Conservation (phyloP, 2,888 invertebrate genomes). For the Drosophila paracracens region DNA sequence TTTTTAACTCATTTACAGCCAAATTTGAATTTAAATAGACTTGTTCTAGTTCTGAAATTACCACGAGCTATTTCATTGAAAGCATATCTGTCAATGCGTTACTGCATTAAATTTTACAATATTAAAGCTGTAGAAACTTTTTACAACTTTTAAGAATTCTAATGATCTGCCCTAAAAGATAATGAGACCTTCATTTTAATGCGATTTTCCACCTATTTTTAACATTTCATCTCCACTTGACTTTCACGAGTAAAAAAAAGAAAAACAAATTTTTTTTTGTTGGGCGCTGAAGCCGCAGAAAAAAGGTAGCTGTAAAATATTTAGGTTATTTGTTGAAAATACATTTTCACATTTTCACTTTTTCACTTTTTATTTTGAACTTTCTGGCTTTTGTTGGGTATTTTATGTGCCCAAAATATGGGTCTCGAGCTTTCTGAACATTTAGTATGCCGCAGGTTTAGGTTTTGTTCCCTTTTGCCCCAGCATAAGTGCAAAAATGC, state of each 20-base stretch:
- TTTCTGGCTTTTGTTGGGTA: slow-evolving; percentile 18
- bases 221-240: slow-evolving; percentile 53
- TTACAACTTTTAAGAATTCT: not conserved
- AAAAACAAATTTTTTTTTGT: slow-evolving; percentile 50
- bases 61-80: not conserved
- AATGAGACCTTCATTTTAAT: not conserved
- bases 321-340: slow-evolving; percentile 71
- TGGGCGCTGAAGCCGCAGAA: slow-evolving; percentile 53
- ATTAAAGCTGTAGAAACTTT: not conserved
- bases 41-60: not conserved
- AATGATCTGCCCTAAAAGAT: not conserved
- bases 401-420: slow-evolving; percentile 25
- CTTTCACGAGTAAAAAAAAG: slow-evolving; percentile 49
- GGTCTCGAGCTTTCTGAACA: slow-evolving; percentile 27
- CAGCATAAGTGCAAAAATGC: slow-evolving; percentile 63
- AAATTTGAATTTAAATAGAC: not conserved
- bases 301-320: slow-evolving; percentile 67
- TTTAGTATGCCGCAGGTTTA: slow-evolving; percentile 41
- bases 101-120: not conserved
- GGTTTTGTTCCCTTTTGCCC: slow-evolving; percentile 39
- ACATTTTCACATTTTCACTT: slow-evolving; percentile 64
- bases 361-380: slow-evolving; percentile 36
- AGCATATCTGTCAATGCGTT: not conserved
- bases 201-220: not conserved
- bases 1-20: not conserved